Evolutionary conservation across 2,888 invertebrate genomes (phyloP), one percentile per base, ranked within the genome.

Genomic region (Rhingia campestris): DNA sequence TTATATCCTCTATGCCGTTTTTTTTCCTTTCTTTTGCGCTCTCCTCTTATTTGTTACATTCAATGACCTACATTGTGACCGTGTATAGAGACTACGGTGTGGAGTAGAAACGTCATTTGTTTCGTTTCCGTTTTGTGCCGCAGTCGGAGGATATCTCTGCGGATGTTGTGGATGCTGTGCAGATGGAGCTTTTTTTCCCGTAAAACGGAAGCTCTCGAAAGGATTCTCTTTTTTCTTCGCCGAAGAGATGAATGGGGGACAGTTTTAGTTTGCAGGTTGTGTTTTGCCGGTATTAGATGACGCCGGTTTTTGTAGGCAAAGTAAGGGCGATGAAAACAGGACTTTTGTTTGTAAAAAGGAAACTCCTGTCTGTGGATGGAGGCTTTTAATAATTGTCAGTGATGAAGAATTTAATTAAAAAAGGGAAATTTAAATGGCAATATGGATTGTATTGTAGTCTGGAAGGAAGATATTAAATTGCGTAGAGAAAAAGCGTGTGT

Each of bases 121-220:
- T 80, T 74, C 80, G 49, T 69, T 80, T 74, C 74, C 80, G 53
- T 69, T 69, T 41, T 32, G 54, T 80, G 51, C 63, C 80, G 43
- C 30, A 37, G 67, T 30, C 43, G 37, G 30, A 74, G 56, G 69
- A 74, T 51, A 56, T 74, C 63, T 80, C 22, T 10, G 37, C 69
- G 80, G 74, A 80, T 69, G 80, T 69, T 80, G 67, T 74, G 74
- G 80, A 80, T 74, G 74, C 67, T 72, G 56, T 67, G 35, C 54
- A 69, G 69, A 51, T 30, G 35, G 14, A 80, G 69, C 74, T 74
- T 74, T 74, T 80, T 54, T 32, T 6, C 14, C 22, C 7, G 22
- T 22, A 22, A 74, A 74, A 14, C 37, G 41, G 63, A 80, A 80
- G 80, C 80, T 80, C 30, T 51, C 0, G 30, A 5, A 45, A 12